Base-by-base conservation (phyloP, 2,797 vertebrate genomes). In the Discoglossus pictus region DNA sequence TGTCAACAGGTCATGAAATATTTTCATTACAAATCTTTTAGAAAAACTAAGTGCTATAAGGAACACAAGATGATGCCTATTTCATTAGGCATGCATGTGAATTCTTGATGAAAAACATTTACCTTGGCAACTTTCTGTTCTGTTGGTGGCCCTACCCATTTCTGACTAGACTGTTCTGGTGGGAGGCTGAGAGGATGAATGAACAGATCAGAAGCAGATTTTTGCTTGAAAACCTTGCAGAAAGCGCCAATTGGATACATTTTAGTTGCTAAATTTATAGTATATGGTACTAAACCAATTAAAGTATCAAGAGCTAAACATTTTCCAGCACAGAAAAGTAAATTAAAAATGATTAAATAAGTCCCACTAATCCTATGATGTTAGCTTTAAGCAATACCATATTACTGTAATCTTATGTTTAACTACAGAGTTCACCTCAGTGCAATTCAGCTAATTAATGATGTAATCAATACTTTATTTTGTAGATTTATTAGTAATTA, bases 1-100 rank as follows among this genome's bases (percentile, higher is more conserved):
- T 85, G 84, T 89, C 88, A 89, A 84, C 86, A 84, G 82, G 77
- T 86, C 86, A 81, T 87, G 81, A 89, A 87, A 84, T 85, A 87
- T 87, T 89, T 89, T 87, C 80, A 88, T 84, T 88, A 82, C 73
- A 82, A 83, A 83, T 78, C 78, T 77, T 73, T 73, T 82, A 84
- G 80, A 84, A 84, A 88, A 83, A 82, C 73, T 78, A 73, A 80
- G 61, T 76, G 80, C 69, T 81, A 78, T 80, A 84, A 78, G 55
- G 84, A 80, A 76, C 68, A 78, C 81, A 82, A 80, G 83, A 85
- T 63, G 27, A 79, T 71, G 82, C 79, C 79, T 76, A 76, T 87
- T 87, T 86, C 80, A 85, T 82, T 83, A 85, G 73, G 68, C 65
- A 48, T 56, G 75, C 83, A 79, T 79, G 77, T 82, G 82, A 87